These are phyloP conservation scores for Adoxophyes honmai DNA, from an alignment of 1,140 invertebrate genomes.

Conservation along the genomic window DNA sequence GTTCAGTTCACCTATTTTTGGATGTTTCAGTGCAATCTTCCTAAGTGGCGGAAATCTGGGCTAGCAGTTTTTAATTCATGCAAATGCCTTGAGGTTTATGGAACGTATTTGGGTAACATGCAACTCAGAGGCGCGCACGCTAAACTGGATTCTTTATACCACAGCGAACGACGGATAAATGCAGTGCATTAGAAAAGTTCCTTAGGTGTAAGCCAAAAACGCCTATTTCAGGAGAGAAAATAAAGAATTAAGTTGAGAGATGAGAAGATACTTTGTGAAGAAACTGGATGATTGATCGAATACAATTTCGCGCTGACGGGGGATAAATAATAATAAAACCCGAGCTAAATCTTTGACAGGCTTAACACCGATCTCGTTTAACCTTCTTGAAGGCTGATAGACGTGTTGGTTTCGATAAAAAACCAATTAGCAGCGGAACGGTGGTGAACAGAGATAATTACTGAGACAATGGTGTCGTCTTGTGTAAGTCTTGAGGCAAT, in stretches of 20 bases:
- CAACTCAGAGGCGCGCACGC: background rate
- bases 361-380: background rate
- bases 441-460: no score
- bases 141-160: background rate
- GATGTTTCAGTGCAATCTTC: conserved; percentile 1
- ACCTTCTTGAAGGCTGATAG: background rate
- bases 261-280: background rate
- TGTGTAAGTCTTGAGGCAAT: no score
- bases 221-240: no score
- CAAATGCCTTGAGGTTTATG: conserved; percentile 9
- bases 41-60: conserved; percentile 4
- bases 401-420: background rate
- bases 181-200: no score
- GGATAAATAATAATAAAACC: background rate
- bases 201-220: no score
- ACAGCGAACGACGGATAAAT: no score
- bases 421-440: background rate
- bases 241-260: background rate
- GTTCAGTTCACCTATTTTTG: background rate
- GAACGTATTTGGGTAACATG: conserved; percentile 1
- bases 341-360: background rate
- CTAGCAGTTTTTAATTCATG: conserved; percentile 10
- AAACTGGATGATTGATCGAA: no score
- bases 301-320: background rate
- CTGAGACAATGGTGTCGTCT: no score